Base-by-base conservation (phyloP, 2,888 invertebrate genomes). In the Pseudococcus viburni region DNA sequence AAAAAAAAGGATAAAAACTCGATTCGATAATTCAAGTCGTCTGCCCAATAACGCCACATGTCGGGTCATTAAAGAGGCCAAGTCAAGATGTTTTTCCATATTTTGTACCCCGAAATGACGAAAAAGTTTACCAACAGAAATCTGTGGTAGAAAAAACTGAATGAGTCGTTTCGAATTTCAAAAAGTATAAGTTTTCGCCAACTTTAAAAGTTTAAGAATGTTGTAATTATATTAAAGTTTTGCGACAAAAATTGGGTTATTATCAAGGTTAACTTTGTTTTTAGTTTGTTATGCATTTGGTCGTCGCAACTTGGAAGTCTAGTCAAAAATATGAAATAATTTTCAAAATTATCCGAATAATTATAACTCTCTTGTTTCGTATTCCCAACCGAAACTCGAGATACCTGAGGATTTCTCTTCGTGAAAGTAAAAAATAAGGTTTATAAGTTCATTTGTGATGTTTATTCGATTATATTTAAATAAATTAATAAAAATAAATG, bases 201-300 rank as follows among this genome's bases (percentile, higher is more conserved):
- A 88, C 80, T 88, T 88, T 88, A 55, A 55, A 88, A 88, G 80
- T 88, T 88, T 88, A 88, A 59, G 88, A 80, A 80, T 80, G 83
- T 88, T 80, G 83, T 83, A 88, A 83, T 88, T 83, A 88, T 88
- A 88, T 88, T 88, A 88, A 88, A 88, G 80, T 88, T 88, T 88
- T 83, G 88, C 88, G 88, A 88, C 88, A 83, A 77, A 88, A 88
- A 88, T 80, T 88, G 51, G 88, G 88, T 88, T 88, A 88, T 88
- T 88, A 88, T 83, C 88, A 88, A 88, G 88, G 88, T 88, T 88
- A 88, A 88, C 77, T 88, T 88, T 80, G 83, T 88, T 88, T 88
- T 83, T 39, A 80, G 83, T 83, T 83, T 17, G 80, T 83, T 83
- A 83, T 83, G 80, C 33, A 83, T 42, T 83, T 46, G 42, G 33